Conservation (phyloP, 2,888 invertebrate genomes). For the Chydorus sphaericus region DNA sequence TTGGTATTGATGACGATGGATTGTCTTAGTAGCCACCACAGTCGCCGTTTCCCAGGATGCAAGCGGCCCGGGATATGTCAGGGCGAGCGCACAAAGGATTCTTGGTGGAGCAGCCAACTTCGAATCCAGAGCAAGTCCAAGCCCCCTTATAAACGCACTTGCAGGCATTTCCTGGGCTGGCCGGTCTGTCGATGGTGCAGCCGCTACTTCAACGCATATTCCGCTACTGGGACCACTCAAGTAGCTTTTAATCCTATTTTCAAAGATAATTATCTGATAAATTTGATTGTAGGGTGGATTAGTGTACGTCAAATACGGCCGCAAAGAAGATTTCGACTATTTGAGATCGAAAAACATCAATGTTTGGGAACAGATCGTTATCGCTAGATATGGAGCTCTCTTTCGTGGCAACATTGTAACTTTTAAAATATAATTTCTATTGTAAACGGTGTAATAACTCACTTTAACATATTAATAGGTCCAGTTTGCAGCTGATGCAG, state of each 20-base stretch:
- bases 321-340: constrained; percentile 29
- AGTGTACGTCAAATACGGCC: constrained; percentile 33
- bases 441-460: too few relatives aligned
- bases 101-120: too few relatives aligned
- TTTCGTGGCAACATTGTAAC: constrained; percentile 33
- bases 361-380: constrained; percentile 31
- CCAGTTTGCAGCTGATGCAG: constrained; percentile 25
- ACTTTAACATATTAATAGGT: too few relatives aligned
- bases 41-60: too few relatives aligned
- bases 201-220: constrained; percentile 23
- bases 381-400: constrained; percentile 35
- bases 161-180: too few relatives aligned
- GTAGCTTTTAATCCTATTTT: not conserved
- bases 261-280: not conserved
- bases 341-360: constrained; percentile 25
- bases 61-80: too few relatives aligned
- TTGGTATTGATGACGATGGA: too few relatives aligned
- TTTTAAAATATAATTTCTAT: not conserved
- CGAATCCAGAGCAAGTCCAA: not conserved
- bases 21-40: too few relatives aligned
- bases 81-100: too few relatives aligned
- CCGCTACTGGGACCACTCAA: constrained; percentile 19
- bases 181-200: too few relatives aligned
- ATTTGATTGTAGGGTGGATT: not conserved
- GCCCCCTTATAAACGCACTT: not conserved